Evolutionary conservation across 2,113 vertebrate species (phyloP).

Genomic region (Hippopotamus amphibius): DNA sequence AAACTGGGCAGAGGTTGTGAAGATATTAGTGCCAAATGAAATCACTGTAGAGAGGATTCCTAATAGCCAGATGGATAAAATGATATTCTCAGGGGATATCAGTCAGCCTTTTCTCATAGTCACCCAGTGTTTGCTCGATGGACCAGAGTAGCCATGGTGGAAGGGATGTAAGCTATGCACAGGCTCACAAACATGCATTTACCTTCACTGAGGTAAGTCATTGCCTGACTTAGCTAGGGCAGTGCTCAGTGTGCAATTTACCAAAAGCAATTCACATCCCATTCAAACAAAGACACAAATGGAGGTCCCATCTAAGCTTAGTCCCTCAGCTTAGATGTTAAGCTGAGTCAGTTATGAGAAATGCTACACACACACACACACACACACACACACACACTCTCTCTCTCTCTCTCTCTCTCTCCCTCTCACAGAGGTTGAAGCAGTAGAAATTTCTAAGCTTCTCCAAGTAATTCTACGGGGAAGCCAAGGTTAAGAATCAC

Average conservation of each 20-base stretch:
- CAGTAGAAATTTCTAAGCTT: background rate
- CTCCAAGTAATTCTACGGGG: background rate
- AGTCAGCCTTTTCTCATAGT: background rate
- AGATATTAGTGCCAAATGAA: background rate
- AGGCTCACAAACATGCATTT: background rate
- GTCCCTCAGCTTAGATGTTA: background rate
- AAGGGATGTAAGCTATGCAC: background rate
- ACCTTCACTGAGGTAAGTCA: background rate
- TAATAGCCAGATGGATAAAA: background rate
- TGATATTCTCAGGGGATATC: background rate
- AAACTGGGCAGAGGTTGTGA: background rate
- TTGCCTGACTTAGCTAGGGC: background rate
- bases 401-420: background rate
- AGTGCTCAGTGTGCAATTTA: background rate
- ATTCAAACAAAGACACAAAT: background rate
- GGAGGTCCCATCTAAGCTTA: background rate
- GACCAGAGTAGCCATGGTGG: background rate
- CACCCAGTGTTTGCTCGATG: too few species aligned
- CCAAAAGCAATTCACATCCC: background rate
- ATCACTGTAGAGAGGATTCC: background rate
- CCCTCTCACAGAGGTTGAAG: background rate
- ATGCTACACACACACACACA: background rate
- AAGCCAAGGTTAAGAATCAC: background rate
- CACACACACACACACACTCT: too few species aligned
- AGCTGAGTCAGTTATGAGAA: background rate